These are phyloP conservation scores for Galerucella calmariensis DNA, from an alignment of 2,888 invertebrate species.

Conservation along the genomic window DNA sequence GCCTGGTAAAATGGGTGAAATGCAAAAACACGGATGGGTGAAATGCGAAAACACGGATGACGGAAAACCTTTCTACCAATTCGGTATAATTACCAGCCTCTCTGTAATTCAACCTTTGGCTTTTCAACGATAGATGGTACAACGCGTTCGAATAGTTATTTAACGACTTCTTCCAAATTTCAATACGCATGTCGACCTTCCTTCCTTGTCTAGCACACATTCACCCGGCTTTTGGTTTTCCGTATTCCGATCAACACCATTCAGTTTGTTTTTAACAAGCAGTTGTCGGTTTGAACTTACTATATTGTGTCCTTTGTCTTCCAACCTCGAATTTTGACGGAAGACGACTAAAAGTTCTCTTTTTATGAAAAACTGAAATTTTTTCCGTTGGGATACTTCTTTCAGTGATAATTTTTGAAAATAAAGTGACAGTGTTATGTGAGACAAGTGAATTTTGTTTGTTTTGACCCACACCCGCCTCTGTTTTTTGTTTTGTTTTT, in stretches of 20 bases:
- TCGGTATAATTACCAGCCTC: background rate
- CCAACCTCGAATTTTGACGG: slow-evolving; percentile 49
- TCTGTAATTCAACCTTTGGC: background rate
- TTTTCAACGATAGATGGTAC: slow-evolving; percentile 5
- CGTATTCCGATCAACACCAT: slow-evolving; percentile 49
- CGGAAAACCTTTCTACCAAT: background rate
- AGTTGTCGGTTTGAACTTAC: slow-evolving; percentile 53
- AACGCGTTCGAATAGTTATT: background rate
- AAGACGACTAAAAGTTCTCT: slow-evolving; percentile 42
- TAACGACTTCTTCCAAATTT: slow-evolving; percentile 10
- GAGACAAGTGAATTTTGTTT: slow-evolving; percentile 49
- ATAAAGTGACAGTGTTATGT: slow-evolving; percentile 45
- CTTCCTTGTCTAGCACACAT: slow-evolving; percentile 37
- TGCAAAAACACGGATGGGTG: too few species aligned
- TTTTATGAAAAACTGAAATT: slow-evolving; percentile 33
- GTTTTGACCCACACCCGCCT: slow-evolving; percentile 51
- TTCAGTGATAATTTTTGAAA: slow-evolving; percentile 47
- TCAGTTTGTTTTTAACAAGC: slow-evolving; percentile 56
- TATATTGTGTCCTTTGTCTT: slow-evolving; percentile 56
- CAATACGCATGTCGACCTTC: slow-evolving; percentile 38
- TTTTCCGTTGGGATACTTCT: slow-evolving; percentile 31
- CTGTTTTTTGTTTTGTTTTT: slow-evolving; percentile 35
- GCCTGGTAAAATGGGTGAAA: too few species aligned
- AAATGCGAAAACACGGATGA: too few species aligned
- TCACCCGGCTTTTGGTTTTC: slow-evolving; percentile 33